Conservation (phyloP, 2,797 vertebrate genomes). For the Sandelia bainsii region DNA sequence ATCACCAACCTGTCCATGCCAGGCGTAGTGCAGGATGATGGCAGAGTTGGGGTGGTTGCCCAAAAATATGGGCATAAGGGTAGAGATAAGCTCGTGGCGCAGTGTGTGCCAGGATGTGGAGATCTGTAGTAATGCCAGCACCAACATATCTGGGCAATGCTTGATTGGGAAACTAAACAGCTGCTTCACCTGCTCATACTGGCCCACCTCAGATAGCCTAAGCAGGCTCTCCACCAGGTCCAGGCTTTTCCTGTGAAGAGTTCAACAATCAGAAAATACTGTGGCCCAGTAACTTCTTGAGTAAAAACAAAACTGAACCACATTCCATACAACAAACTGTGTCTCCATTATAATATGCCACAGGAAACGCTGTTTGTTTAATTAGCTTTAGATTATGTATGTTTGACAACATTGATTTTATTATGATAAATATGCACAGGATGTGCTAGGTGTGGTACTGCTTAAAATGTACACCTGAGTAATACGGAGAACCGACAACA, state of each 20-base stretch:
- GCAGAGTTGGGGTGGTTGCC: slow-evolving; percentile 99
- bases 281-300: too few species aligned
- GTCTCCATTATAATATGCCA: neutral
- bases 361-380: too few species aligned
- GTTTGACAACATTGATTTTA: too few species aligned
- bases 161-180: slow-evolving; percentile 99
- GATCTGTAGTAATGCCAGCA: slow-evolving; percentile 96
- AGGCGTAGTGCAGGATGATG: slow-evolving; percentile 99
- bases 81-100: slow-evolving; percentile 98
- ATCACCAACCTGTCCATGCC: slow-evolving; percentile 95
- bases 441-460: neutral
- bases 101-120: slow-evolving; percentile 98
- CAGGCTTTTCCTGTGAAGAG: slow-evolving; percentile 94
- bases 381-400: too few species aligned
- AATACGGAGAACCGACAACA: neutral
- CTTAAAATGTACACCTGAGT: neutral
- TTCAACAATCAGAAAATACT: neutral
- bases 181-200: slow-evolving; percentile 99
- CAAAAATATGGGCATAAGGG: slow-evolving; percentile 98
- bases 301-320: neutral
- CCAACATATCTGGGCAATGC: slow-evolving; percentile 99
- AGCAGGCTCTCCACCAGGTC: slow-evolving; percentile 98
- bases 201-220: slow-evolving; percentile 95
- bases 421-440: neutral
- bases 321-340: neutral